These are phyloP conservation scores for Eucera pruinosa DNA, from an alignment of 2,888 invertebrate species.

Conservation along the genomic window DNA sequence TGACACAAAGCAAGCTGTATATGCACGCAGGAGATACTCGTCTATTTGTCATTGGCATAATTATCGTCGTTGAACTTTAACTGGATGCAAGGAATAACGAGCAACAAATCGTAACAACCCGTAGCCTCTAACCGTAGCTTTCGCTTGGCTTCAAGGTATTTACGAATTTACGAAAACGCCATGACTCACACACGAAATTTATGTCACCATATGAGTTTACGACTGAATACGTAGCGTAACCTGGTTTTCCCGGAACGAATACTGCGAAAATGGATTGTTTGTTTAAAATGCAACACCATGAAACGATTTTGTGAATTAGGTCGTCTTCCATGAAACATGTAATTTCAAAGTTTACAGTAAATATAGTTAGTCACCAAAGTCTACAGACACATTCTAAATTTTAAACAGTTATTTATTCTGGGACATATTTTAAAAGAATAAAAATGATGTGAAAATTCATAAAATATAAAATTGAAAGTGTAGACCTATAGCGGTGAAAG, in stretches of 20 bases:
- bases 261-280: neutral
- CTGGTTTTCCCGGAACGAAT: neutral
- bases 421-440: no score
- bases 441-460: no score
- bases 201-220: neutral
- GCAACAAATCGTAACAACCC: slow-evolving; percentile 12
- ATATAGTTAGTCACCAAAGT: no score
- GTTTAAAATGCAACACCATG: neutral
- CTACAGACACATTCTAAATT: no score
- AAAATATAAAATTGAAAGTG: no score
- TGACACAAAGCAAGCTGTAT: neutral
- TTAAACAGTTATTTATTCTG: no score
- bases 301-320: neutral
- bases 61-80: slow-evolving; percentile 11
- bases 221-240: neutral
- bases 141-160: no score
- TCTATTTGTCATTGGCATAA: slow-evolving; percentile 12
- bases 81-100: neutral
- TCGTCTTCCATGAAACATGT: no score
- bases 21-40: neutral
- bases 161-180: slow-evolving; percentile 13
- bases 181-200: neutral
- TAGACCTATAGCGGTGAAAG: no score
- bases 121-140: neutral
- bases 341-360: no score